Base-by-base conservation (phyloP, 2,888 invertebrate species). In the Steinernema hermaphroditum region DNA sequence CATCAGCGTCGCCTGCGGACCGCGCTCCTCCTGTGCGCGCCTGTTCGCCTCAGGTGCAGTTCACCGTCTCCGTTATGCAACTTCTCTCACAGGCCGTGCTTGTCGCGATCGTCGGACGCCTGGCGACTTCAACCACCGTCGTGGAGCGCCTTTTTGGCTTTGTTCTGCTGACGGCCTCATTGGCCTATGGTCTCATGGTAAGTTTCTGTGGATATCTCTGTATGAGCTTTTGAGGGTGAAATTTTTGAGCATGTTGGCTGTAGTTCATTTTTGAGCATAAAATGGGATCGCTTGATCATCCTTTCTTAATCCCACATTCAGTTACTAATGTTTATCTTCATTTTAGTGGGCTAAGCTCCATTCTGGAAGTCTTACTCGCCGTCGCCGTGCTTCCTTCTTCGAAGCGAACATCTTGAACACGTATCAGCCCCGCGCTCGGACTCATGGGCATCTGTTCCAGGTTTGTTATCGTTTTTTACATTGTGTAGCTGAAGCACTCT, bases 321-420 rank as follows among this genome's bases (percentile, higher is more conserved):
- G n/a, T n/a, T n/a, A n/a, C n/a, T n/a, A n/a, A n/a, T 27, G 6
- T 54, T 27, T 54, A 6, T 54, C n/a, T 29, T 34, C n/a, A 29
- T 62, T 62, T 62, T 32, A 62, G 62, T 62, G 62, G 62, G 4
- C 1, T 4, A 16, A 32, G 16, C 16, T 62, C 16, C 32, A 62
- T 27, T 12, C 4, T 19, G 62, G 32, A 62, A 16, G 29, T 9
- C 62, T 62, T 16, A 62, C 32, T 16, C 62, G 62, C 34, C 62
- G 62, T 32, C 62, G 62, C 19, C 62, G 62, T 2, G 62, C 62
- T 16, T 29, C 62, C 27, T 62, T 62, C 62, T 32, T 29, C 32
- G 80, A 78, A 57, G 72, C 74, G 2, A 81, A 81, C 68, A 74
- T 81, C 0, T 72, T 81, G 71, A 43, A 78, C 24, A 80, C 81